Evolutionary conservation across 2,113 vertebrate species (phyloP).

Genomic region (Phaetusa simplex): DNA sequence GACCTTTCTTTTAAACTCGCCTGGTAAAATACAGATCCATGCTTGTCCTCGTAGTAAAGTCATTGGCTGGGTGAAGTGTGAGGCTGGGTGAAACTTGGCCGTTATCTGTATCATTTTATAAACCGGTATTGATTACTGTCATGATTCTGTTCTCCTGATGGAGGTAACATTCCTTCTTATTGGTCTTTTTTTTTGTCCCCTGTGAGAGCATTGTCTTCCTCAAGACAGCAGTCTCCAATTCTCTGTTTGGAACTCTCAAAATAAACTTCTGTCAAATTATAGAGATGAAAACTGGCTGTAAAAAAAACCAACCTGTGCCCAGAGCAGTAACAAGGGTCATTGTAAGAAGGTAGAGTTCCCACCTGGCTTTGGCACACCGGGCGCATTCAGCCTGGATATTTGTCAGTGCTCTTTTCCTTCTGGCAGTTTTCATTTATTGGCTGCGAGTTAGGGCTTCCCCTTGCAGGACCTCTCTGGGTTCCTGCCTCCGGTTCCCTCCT

Average conservation of each 20-base stretch:
- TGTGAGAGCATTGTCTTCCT: not conserved
- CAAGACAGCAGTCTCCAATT: not conserved
- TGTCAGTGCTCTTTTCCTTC: conserved; percentile 18
- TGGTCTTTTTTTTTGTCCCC: too few species aligned
- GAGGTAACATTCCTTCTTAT: not conserved
- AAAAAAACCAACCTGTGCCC: not conserved
- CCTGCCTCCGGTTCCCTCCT: not conserved
- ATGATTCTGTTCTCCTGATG: not conserved
- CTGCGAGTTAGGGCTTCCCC: conserved; percentile 36
- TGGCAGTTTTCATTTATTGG: not conserved
- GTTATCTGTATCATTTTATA: not conserved
- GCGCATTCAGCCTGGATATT: not conserved
- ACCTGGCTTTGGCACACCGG: not conserved
- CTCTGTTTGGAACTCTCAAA: not conserved
- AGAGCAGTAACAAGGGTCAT: not conserved
- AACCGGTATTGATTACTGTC: not conserved
- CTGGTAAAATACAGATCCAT: not conserved
- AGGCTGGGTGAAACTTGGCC: not conserved
- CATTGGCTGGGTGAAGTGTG: not conserved
- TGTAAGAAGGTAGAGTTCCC: not conserved
- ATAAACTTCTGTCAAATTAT: not conserved
- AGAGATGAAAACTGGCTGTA: not conserved
- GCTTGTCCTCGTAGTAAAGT: not conserved
- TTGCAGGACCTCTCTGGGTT: conserved; percentile 40
- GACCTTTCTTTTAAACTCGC: not conserved